Percentiles rank a stretch among this genome's conserved stretches.
These are phyloP conservation scores for Falco punctatus DNA, from an alignment of 2,113 vertebrate species.

Conservation along the genomic window DNA sequence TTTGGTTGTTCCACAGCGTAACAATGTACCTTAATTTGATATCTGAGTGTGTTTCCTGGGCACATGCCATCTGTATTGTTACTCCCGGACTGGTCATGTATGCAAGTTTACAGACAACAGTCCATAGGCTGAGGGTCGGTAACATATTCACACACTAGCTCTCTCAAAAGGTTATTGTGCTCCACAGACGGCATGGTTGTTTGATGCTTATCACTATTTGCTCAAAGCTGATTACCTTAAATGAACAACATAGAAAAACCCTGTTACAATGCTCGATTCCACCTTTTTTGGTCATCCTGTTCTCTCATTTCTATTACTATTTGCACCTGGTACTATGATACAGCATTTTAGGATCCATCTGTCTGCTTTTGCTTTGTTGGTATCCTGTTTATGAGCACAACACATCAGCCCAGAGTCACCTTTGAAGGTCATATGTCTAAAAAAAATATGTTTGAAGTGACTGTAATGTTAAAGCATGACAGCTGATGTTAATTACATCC, in stretches of 20 bases:
- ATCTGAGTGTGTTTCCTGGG: neutral
- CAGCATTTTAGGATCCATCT: neutral
- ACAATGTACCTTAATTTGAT: neutral
- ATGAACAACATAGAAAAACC: neutral
- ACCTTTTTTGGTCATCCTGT: neutral
- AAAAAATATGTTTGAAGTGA: neutral
- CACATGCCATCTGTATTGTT: neutral
- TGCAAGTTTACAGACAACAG: neutral
- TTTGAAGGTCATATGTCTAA: neutral
- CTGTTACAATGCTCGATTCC: neutral
- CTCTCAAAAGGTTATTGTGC: neutral
- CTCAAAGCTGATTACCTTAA: conserved; percentile 13
- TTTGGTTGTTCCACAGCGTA: neutral
- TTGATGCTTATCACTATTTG: conserved; percentile 34
- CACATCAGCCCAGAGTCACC: neutral
- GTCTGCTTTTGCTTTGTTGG: neutral
- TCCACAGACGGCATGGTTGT: neutral
- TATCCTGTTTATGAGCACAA: neutral
- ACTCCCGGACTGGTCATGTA: neutral
- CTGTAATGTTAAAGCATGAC: conserved; percentile 1
- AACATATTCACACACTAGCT: neutral
- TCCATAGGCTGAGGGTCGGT: neutral
- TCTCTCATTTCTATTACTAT: neutral
- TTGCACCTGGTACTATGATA: neutral
- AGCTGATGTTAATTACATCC: neutral